Evolutionary conservation across 2,888 invertebrate genomes (phyloP), one percentile per base, ranked within the genome.

Genomic region (Holacanthella duospinosa): DNA sequence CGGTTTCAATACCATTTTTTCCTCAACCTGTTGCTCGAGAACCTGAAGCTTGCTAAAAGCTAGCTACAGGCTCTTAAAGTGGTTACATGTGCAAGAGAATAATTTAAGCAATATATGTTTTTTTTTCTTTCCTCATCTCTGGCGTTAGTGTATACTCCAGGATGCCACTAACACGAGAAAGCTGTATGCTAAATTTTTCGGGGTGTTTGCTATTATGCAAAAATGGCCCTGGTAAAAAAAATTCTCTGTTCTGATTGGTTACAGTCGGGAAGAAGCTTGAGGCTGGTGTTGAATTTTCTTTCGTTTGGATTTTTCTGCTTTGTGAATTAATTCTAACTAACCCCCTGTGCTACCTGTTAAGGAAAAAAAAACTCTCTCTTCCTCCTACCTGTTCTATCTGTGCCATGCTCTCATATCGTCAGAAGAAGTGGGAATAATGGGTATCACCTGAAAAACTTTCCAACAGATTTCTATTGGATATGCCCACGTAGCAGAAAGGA

Each of bases 371-470:
- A 48, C 48, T 48, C 48, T 48, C 48, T 48, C 48, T 48, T 48
- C 48, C 48, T 48, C 48, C 48, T 48, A 48, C 48, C 48, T 48
- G 48, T 48, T 48, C 48, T 48, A 48, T 48, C 48, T 48, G 48
- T 48, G 48, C 48, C 48, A 48, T 48, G 48, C 48, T 48, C 48
- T 48, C 48, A 48, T 48, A 48, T 48, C 21, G n/a, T 9, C 12
- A 48, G 48, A 21, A 9, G 21, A 21, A 48, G 48, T 48, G 19
- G 48, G 48, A 48, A 48, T 48, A 48, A 48, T 48, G 48, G 48
- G 48, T 21, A 48, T 48, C 48, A 48, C 48, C 48, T 48, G 48
- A 48, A 48, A 48, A 48, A 48, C 48, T 48, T 48, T 48, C 48
- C 48, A 48, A 48, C 48, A 48, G 48, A 48, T 48, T 48, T 48